Evolutionary conservation across 2,888 invertebrate species (phyloP), one percentile per base, ranked within the genome.

Genomic region (Conus canariensis): DNA sequence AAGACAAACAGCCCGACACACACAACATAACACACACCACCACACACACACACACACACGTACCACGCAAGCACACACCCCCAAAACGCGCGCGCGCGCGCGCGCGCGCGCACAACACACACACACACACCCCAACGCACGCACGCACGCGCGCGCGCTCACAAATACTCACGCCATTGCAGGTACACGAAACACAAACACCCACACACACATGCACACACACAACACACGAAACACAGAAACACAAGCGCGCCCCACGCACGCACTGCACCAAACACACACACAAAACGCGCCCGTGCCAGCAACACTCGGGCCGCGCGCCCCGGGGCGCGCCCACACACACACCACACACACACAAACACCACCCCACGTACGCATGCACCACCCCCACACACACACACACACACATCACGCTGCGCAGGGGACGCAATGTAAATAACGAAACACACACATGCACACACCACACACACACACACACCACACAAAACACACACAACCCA

Each of bases 31-130:
- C 70, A 77, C 77, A 77, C 30, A n/a, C 77, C 10, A 16, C n/a
- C 77, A 80, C 30, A 80, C 77, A 80, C 14, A 80, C 77, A 77
- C 77, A 80, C 77, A 80, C 30, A 77, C 30, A 77, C 30, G 30
- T 30, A 77, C 30, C 77, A 77, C 70, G 14, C 77, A 25, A 10
- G 30, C 77, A 70, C 77, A 25, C 77, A 25, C 74, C 5, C 77
- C 7, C 77, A n/a, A n/a, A n/a, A 77, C 30, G 16, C 77, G 16
- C 30, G 30, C 12, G 30, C 30, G 30, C 77, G 30, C 12, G 30
- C 77, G 5, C 30, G 16, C 25, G 30, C 30, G 16, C 77, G 10
- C 30, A 30, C 77, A 77, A 77, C 77, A 77, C 25, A 25, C 77
- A 77, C 25, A 77, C 77, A 77, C 25, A 77, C 77, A 77, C 25